phyloP scores from a whole-genome alignment of 1,140 invertebrate species.

The Sycobia sp. region DNA sequence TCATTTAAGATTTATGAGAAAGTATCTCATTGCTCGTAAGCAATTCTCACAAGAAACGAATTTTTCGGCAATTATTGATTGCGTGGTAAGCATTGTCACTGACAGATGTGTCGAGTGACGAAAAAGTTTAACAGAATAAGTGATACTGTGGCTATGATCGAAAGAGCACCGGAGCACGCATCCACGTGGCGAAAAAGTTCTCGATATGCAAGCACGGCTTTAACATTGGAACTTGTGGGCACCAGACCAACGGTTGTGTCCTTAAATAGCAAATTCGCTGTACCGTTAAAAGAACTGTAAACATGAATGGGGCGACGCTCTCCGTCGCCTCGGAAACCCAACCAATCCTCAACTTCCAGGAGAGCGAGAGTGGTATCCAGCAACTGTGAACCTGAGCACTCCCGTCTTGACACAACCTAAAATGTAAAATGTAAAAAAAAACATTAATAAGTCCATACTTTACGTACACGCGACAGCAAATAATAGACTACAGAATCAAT shows the following conservation, averaged over 20 bases:
- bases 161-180: constrained; percentile 37
- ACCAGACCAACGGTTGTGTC: constrained; percentile 63
- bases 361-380: constrained; percentile 55
- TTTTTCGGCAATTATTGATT: no score
- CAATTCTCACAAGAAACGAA: no score
- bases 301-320: constrained; percentile 51
- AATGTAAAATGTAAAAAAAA: constrained; percentile 34
- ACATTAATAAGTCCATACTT: constrained; percentile 24
- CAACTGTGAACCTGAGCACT: constrained; percentile 48
- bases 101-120: no score
- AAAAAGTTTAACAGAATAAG: not conserved
- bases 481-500: not conserved
- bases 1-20: no score
- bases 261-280: constrained; percentile 64
- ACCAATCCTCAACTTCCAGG: constrained; percentile 63
- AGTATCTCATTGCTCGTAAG: no score
- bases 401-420: constrained; percentile 51
- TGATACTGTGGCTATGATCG: not conserved
- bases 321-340: constrained; percentile 47
- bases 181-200: constrained; percentile 54
- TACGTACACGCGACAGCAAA: not conserved
- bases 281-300: constrained; percentile 60
- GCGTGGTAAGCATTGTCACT: no score
- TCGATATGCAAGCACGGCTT: constrained; percentile 48
- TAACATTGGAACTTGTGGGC: constrained; percentile 44